Evolutionary conservation across 1,140 invertebrate genomes (phyloP).

Genomic region (Hycleus phaleratus): DNA sequence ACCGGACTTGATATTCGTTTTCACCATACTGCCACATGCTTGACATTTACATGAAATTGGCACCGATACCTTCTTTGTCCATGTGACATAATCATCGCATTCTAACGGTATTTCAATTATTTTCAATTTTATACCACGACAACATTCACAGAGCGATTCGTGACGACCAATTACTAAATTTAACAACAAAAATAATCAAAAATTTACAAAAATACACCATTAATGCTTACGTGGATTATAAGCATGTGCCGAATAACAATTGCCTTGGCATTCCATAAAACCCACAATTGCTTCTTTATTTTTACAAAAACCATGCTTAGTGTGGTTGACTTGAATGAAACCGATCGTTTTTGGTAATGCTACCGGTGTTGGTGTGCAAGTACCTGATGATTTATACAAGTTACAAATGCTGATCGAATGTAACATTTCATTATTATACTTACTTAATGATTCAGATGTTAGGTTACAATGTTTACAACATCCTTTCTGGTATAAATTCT

Average conservation of each 20-base stretch:
- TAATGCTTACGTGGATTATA: conserved; percentile 51
- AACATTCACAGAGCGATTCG: conserved; percentile 52
- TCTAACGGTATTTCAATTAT: conserved; percentile 41
- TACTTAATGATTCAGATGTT: conserved; percentile 42
- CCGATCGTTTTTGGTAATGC: conserved; percentile 47
- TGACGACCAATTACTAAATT: conserved; percentile 47
- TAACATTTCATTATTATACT: conserved; percentile 16
- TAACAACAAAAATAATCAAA: conserved; percentile 17
- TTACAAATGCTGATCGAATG: too few species aligned
- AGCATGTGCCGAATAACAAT: conserved; percentile 56
- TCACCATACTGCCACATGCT: conserved; percentile 36
- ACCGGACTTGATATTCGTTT: too few species aligned
- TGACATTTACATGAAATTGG: conserved; percentile 49
- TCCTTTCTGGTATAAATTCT: conserved; percentile 50
- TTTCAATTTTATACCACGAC: conserved; percentile 45
- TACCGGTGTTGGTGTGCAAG: conserved; percentile 48
- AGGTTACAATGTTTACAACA: conserved; percentile 61
- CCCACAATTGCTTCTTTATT: conserved; percentile 50
- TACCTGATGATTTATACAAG: conserved; percentile 32
- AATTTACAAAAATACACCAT: background rate
- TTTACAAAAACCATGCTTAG: conserved; percentile 50
- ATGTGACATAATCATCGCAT: conserved; percentile 48
- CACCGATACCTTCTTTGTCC: conserved; percentile 43
- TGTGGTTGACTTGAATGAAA: conserved; percentile 42
- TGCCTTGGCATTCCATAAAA: conserved; percentile 58